Base-by-base conservation (phyloP, 2,797 vertebrate species). In the Octomys mimax region DNA sequence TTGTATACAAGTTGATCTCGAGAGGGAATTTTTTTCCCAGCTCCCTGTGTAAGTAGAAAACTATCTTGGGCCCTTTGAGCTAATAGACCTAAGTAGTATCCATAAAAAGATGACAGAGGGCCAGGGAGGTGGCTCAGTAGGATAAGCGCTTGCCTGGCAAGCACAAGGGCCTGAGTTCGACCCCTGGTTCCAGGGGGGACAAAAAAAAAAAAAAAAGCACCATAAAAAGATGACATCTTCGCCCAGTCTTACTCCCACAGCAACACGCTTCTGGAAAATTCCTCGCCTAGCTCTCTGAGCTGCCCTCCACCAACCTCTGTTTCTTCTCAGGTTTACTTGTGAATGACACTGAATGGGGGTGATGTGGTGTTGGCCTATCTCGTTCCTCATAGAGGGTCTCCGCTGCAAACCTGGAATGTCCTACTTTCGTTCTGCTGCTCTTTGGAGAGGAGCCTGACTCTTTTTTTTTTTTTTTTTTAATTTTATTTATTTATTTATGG, bases 361-460 rank as follows among this genome's bases (percentile, higher is more conserved):
- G 36, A 89, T 80, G 21, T 5, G 22, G 12, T 2, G 8, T 28
- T 86, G 70, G 24, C 78, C n/a, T 11, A 18, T n/a, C 24, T 22
- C 22, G 5, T 66, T 61, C 92, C 75, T 80, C 59, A 62, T 39
- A 11, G 10, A 18, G 21, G 28, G 28, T 6, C 21, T 6, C 24
- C 13, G 0, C 62, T 28, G 14, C 0, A 1, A 71, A 71, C 62
- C 71, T 59, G 42, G 39, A 68, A 90, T 71, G 24, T 28, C 66
- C 85, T 75, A 26, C 42, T 87, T 52, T 64, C 6, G 33, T 85
- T 82, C 92, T 89, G 79, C 52, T 91, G 0, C 49, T 84, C 66
- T 89, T 93, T 66, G 54, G 86, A 82, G 33, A 92, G 86, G 22
- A 92, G 36, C 59, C 68, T 95, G 61, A 71, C 33, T 93, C 84